These are phyloP conservation scores for Zonotrichia leucophrys DNA, from an alignment of 2,113 vertebrate genomes.

Conservation along the genomic window DNA sequence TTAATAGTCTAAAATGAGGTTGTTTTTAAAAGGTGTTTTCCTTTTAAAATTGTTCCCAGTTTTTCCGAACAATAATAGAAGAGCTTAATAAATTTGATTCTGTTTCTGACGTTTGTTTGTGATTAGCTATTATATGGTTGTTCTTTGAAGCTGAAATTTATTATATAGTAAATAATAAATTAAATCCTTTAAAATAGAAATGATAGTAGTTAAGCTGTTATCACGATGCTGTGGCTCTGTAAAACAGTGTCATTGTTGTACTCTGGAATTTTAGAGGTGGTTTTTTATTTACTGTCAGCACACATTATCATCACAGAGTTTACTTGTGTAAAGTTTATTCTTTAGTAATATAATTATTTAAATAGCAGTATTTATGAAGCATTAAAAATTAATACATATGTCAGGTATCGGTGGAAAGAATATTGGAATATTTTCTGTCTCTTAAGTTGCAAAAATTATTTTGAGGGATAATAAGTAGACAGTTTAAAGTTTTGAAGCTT, in stretches of 20 bases:
- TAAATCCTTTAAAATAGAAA: neutral
- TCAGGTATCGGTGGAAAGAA: neutral
- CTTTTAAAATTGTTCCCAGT: neutral
- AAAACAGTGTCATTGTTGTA: neutral
- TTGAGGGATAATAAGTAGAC: neutral
- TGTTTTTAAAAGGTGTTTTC: neutral
- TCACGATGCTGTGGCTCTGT: neutral
- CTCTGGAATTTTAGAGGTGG: neutral
- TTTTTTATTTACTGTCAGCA: neutral
- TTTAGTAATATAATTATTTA: neutral
- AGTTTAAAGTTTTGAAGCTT: neutral
- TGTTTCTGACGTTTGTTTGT: neutral
- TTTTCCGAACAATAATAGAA: neutral
- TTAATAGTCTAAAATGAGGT: neutral
- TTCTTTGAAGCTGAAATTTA: neutral
- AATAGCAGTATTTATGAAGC: neutral
- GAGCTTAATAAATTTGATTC: neutral
- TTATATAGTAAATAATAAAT: neutral
- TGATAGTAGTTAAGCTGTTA: neutral
- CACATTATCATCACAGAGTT: neutral
- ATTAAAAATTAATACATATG: neutral
- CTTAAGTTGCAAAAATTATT: neutral
- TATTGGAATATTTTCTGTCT: neutral
- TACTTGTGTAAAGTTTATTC: neutral
- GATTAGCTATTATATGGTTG: neutral